Base-by-base conservation (phyloP, 2,888 invertebrate genomes). In the Nycteola revayana region DNA sequence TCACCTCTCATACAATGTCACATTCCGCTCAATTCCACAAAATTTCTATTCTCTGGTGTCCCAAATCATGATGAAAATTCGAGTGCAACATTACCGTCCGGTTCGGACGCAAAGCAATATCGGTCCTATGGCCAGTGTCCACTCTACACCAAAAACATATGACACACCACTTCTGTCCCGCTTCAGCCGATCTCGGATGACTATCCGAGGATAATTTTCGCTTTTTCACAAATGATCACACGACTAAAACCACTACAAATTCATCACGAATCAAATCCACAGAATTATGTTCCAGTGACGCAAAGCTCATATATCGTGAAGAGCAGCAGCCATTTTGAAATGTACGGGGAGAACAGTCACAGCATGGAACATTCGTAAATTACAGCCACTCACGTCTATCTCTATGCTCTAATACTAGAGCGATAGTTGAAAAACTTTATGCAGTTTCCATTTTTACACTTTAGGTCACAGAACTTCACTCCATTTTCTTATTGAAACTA, bases 271-370 rank as follows among this genome's bases (percentile, higher is more conserved):
- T 72, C 69, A 60, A 77, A 82, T 79, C 70, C 82, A 82, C 80
- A 71, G 80, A 85, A 83, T 85, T 83, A 82, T 79, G 83, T 87
- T 88, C 86, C 87, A 90, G 89, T 88, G 90, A 89, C 89, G 89
- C 89, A 90, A 90, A 90, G 89, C 89, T 88, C 87, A 87, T 82
- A 82, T 86, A 87, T 88, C 87, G 86, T 82, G 79, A 87, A 84
- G 88, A 88, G 82, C 88, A 88, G 88, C 89, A 89, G 90, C 90
- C 90, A 90, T 90, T 90, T 90, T 90, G 90, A 89, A 89, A 88
- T 87, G 89, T 86, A 87, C 86, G 85, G 83, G 86, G 87, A 86
- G 83, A 82, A 81, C 83, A 87, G 85, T 88, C 88, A 89, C 85
- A 86, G 88, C 89, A 87, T 88, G 88, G 86, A 87, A 87, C 84